Conservation (phyloP, 1,140 invertebrate genomes). For the Papilio glaucus region DNA sequence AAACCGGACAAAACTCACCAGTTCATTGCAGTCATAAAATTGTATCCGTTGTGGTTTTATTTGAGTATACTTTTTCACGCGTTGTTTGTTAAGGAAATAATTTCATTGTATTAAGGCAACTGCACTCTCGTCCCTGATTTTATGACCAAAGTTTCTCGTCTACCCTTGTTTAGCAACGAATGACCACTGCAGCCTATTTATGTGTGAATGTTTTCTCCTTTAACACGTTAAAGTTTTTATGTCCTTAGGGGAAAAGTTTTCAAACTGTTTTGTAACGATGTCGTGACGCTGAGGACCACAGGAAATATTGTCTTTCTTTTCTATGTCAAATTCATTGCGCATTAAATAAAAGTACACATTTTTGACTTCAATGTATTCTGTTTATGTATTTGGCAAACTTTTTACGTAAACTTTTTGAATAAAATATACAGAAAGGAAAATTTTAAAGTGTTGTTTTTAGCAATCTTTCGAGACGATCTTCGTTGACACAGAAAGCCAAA, state of each 20-base stretch:
- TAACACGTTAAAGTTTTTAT: slow-evolving; percentile 26
- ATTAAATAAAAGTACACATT: not conserved
- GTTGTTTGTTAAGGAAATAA: slow-evolving; percentile 19
- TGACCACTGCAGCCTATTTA: slow-evolving; percentile 35
- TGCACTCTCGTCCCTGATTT: slow-evolving; percentile 13
- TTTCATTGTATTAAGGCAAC: slow-evolving; percentile 18
- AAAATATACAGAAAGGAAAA: slow-evolving; percentile 1
- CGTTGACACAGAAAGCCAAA: not conserved
- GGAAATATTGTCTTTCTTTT: not conserved
- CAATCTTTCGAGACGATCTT: not conserved
- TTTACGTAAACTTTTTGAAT: not conserved
- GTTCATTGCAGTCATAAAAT: not conserved
- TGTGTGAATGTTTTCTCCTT: slow-evolving; percentile 30
- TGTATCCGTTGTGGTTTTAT: not conserved
- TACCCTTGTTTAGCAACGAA: slow-evolving; percentile 36
- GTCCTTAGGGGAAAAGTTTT: slow-evolving; percentile 31
- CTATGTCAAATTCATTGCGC: not conserved
- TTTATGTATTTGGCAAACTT: not conserved
- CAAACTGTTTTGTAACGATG: slow-evolving; percentile 19
- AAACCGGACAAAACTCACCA: not conserved
- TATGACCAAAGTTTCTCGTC: slow-evolving; percentile 29
- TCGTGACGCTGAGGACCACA: not conserved
- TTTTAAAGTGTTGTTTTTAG: slow-evolving; percentile 1
- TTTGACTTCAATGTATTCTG: not conserved
- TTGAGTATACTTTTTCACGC: not conserved